Conservation (phyloP, 2,888 invertebrate species). For the Agrotis clavis region DNA sequence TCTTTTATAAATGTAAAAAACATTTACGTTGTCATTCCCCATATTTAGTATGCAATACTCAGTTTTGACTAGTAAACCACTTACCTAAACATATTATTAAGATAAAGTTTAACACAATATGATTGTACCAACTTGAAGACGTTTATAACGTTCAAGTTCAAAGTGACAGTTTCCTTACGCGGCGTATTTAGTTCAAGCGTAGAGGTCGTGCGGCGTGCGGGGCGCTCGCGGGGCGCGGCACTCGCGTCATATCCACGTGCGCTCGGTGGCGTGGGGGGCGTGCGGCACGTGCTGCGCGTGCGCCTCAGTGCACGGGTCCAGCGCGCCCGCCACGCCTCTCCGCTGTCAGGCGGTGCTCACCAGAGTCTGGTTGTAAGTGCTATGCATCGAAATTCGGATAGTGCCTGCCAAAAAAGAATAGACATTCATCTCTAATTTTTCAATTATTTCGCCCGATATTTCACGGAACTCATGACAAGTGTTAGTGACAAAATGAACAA, state of each 20-base stretch:
- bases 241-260: conserved; percentile 69
- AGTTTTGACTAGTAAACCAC: conserved; percentile 53
- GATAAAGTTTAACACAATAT: conserved; percentile 30
- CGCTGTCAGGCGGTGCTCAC: conserved; percentile 86
- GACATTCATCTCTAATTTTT: not conserved
- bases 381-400: conserved; percentile 88
- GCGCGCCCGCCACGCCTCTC: conserved; percentile 77
- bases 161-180: conserved; percentile 24
- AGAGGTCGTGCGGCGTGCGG: conserved; percentile 86
- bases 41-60: conserved; percentile 31
- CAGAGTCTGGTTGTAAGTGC: conserved; percentile 88
- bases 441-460: conserved; percentile 23
- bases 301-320: conserved; percentile 67
- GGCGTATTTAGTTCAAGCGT: conserved; percentile 73
- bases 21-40: conserved; percentile 7
- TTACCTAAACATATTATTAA: conserved; percentile 31
- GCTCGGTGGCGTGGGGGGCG: conserved; percentile 58
- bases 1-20: conserved; percentile 22
- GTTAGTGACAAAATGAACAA: conserved; percentile 44
- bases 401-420: conserved; percentile 78
- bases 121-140: conserved; percentile 38
- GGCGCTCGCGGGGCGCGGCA: conserved; percentile 65
- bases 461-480: conserved; percentile 46
- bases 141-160: conserved; percentile 45
- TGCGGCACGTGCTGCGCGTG: conserved; percentile 70